Conservation (phyloP, 2,888 invertebrate species). For the Ceramica pisi region DNA sequence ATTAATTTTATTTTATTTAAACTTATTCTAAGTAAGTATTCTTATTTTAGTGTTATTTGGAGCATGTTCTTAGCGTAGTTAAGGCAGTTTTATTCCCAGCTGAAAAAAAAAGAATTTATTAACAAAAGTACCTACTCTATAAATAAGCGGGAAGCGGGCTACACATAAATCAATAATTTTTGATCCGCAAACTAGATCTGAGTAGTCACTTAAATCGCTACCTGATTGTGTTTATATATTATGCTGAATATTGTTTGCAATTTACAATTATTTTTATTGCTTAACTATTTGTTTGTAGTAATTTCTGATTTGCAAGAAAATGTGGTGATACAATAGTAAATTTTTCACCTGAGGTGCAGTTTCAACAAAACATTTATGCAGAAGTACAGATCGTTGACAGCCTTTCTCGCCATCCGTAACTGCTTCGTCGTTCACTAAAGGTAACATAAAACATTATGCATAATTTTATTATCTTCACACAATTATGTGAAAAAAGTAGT, state of each 20-base stretch:
- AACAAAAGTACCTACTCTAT: neutral
- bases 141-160: neutral
- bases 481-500: too few relatives aligned
- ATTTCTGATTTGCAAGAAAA: too few relatives aligned
- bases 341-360: conserved; percentile 78
- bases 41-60: conserved; percentile 57
- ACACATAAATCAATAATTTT: neutral
- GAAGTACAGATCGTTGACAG: conserved; percentile 82
- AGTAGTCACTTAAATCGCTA: neutral
- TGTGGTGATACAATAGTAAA: neutral
- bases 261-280: neutral
- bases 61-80: conserved; percentile 50
- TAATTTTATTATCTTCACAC: too few relatives aligned
- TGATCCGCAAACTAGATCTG: neutral
- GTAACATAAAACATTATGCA: conserved; percentile 35
- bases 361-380: conserved; percentile 81
- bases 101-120: conserved; percentile 65
- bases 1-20: conserved; percentile 63
- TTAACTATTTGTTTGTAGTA: too few relatives aligned
- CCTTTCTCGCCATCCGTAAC: conserved; percentile 81
- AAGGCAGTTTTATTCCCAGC: conserved; percentile 73
- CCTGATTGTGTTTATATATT: neutral
- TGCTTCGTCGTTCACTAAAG: conserved; percentile 80
- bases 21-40: neutral
- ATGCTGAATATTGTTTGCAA: neutral